Evolutionary conservation across 2,113 vertebrate genomes (phyloP), one percentile per base, ranked within the genome.

Genomic region (Drymodes brunneopygia): DNA sequence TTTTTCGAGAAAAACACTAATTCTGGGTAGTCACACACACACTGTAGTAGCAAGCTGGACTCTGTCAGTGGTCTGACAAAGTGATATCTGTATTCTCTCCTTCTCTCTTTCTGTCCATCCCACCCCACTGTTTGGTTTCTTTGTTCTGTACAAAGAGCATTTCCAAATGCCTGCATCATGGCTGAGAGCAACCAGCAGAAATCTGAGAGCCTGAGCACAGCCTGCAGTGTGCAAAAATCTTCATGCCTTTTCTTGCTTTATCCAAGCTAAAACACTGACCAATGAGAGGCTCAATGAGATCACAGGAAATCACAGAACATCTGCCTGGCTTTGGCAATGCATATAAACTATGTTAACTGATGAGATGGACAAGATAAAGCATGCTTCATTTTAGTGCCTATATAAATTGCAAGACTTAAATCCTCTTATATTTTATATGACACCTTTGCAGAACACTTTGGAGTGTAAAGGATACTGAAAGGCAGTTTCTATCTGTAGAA

Each of bases 231-330:
- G 28, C 24, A 84, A 88, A 90, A 86, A n/a, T 8, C 5, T 78
- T 73, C 14, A 36, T 3, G 5, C 0, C 0, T 23, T 65, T 51
- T 25, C 23, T n/a, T 40, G 11, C 7, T 45, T 78, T 64, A 42
- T 33, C 7, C 16, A 75, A 79, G n/a, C 5, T 21, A 47, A 71
- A 92, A 71, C 36, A 35, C 12, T 56, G 31, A 70, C 15, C 9
- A 35, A n/a, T n/a, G n/a, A n/a, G n/a, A n/a, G 58, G 20, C 16
- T 64, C 47, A 62, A 27, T 33, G 38, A 79, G 13, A 88, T 47
- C 44, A 66, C 20, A 33, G 33, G 38, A 50, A 86, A 86, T 61
- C 67, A 67, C 12, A 64, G 11, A 74, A 38, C 10, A 15, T 38
- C 45, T 74, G 8, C 24, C 42, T 86, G 40, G 16, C 25, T 64